These are phyloP conservation scores for Lates calcarifer DNA, from an alignment of 2,113 vertebrate genomes.

Conservation along the genomic window DNA sequence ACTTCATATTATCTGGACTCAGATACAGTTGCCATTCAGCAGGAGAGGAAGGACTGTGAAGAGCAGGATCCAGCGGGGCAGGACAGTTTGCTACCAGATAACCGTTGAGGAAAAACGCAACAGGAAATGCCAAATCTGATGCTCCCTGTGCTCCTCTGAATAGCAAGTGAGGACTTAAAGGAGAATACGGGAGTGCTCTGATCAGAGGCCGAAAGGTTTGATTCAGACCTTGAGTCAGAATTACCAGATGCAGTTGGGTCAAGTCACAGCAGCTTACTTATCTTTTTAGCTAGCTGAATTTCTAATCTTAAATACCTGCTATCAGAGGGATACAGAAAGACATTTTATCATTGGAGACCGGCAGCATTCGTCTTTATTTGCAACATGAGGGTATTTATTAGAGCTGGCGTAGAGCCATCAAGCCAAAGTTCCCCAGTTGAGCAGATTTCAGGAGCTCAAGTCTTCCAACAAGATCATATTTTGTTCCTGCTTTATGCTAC, in stretches of 20 bases:
- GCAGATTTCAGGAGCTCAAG: slow-evolving; percentile 11
- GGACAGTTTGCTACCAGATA: slow-evolving; percentile 28
- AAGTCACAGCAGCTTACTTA: slow-evolving; percentile 16
- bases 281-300: slow-evolving; percentile 3
- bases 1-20: slow-evolving; percentile 46
- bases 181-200: slow-evolving; percentile 29
- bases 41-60: slow-evolving; percentile 6
- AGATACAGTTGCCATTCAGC: slow-evolving; percentile 6
- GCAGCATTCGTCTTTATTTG: slow-evolving; percentile 3
- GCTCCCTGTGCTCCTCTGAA: slow-evolving; percentile 41
- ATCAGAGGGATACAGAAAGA: background rate
- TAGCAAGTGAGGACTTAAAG: slow-evolving; percentile 49
- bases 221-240: slow-evolving; percentile 48
- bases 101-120: slow-evolving; percentile 39
- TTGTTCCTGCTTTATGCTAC: slow-evolving; percentile 26
- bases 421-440: slow-evolving; percentile 4
- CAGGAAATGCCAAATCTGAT: slow-evolving; percentile 31
- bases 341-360: background rate
- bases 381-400: slow-evolving; percentile 19
- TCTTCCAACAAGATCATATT: slow-evolving; percentile 4
- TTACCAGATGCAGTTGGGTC: slow-evolving; percentile 20
- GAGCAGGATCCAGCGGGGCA: slow-evolving; percentile 29
- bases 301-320: slow-evolving; percentile 21
- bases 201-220: slow-evolving; percentile 42
- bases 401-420: background rate